phyloP scores from a whole-genome alignment of 2,797 vertebrate species.

The Silurus aristotelis region DNA sequence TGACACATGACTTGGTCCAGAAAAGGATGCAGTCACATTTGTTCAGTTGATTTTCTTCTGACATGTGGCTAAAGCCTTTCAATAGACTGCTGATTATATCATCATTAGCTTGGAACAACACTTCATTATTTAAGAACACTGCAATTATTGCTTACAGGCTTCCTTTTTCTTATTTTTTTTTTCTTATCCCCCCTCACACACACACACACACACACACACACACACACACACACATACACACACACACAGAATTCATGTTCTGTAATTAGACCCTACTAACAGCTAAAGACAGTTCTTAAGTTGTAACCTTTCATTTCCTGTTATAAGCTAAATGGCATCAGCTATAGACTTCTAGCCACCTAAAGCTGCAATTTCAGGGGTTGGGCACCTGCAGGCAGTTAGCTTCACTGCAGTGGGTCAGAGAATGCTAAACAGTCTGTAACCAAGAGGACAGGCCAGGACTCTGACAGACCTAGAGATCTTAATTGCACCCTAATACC shows the following conservation, averaged over 20 bases:
- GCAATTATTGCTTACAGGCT: conserved; percentile 36
- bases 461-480: conserved; percentile 55
- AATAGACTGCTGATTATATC: conserved; percentile 31
- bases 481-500: conserved; percentile 57
- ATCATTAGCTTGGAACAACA: conserved; percentile 19
- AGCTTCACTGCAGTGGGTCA: conserved; percentile 66
- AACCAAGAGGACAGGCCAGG: conserved; percentile 41
- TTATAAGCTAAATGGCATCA: conserved; percentile 64
- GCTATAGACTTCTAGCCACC: conserved; percentile 58
- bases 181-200: neutral
- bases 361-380: conserved; percentile 72
- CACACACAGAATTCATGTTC: conserved; percentile 53
- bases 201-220: conserved; percentile 17
- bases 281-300: conserved; percentile 52
- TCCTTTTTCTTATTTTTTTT: neutral
- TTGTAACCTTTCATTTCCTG: conserved; percentile 75
- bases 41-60: neutral
- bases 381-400: conserved; percentile 76
- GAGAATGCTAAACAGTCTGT: conserved; percentile 43
- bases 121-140: conserved; percentile 37
- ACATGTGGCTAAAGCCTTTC: conserved; percentile 7
- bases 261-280: conserved; percentile 60
- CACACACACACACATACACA: neutral
- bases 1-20: conserved; percentile 2
- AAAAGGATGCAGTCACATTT: conserved; percentile 10